Base-by-base conservation (phyloP, 37 sponge, comb jelly and placozoan genomes). In the Spongilla lacustris region DNA sequence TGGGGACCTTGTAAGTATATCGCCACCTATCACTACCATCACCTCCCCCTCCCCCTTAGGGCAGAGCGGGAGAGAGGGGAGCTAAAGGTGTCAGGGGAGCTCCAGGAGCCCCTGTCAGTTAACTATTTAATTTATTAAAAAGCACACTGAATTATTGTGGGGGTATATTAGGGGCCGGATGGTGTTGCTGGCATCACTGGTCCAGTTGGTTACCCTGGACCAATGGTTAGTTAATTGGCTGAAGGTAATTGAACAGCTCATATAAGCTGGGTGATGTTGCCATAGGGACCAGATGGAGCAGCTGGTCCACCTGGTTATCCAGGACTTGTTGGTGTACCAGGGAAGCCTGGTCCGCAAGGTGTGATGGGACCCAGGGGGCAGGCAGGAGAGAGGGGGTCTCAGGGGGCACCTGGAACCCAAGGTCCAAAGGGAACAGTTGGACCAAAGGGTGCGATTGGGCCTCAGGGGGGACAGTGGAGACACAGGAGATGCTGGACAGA, bases 291-390 rank as follows among this genome's bases (percentile, higher is more conserved):
- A 35, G 28, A 24, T 27, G 89, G 90, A 5, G 76, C 80, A 67
- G 32, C 76, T 9, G 91, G 91, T 25, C 84, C 71, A 29, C 87
- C 74, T 67, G 91, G 91, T 27, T 82, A 87, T 41, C 80, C 84
- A 35, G 91, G 91, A 31, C 78, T 83, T 29, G 84, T 48, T 83
- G 91, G 91, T 27, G 38, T 34, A 14, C 90, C 88, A 25, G 94
- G 94, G 8, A 29, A 34, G 27, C 79, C 71, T 37, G 93, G 93
- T 49, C 80, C 76, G 6, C 78, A 86, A 36, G 93, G 90, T 38
- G 2, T 36, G 4, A 34, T 19, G 25, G 88, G 88, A 17, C 50
- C 74, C 0, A 70, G 81, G 21, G 91, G 91, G 24, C 36, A 68
- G 50, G 27, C 77, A 46, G 91, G 91, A 85, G 78, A 74, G 24